Base-by-base conservation (phyloP, 2,888 invertebrate genomes). In the Plebejus melissa region DNA sequence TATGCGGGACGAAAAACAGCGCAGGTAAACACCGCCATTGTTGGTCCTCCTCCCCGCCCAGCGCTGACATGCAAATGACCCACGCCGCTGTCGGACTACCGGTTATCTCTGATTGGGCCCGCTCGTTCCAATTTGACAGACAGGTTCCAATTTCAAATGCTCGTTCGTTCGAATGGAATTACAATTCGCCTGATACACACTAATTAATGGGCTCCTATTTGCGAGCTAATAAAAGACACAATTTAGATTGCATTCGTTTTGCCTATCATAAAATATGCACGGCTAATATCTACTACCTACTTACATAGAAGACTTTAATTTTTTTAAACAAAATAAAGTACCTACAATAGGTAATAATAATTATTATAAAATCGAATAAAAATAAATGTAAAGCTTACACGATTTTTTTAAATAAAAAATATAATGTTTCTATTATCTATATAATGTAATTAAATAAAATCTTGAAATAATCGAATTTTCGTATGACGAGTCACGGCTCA, bases 21-120 rank as follows among this genome's bases (percentile, higher is more conserved):
- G 54, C 72, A 72, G 72, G 72, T 72, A 72, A 70, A 70, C 16
- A 83, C 84, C 83, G 84, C 85, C 85, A 87, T 88, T 88, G 86
- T 86, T 80, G 84, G 13, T 54, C 16, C 54, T 22, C 54, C 54
- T 84, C 82, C 80, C 76, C 83, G 82, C 80, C 82, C 79, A 83
- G 83, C 87, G 89, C 91, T 89, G 91, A 86, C 89, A 93, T 93
- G 93, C 89, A 92, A 93, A 93, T 92, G 91, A 88, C 86, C 86
- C 87, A 83, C 84, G 85, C 87, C 84, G 86, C 86, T 86, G 85
- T 84, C 86, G 86, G 90, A 89, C 90, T 86, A 85, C 84, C 85
- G 85, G 90, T 91, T 92, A 93, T 91, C 90, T 93, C 90, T 91
- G 91, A 93, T 93, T 93, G 90, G 90, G 85, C 89, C 85, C 87